Base-by-base conservation (phyloP, 2,888 invertebrate genomes). In the Carpatolechia fugitivella region DNA sequence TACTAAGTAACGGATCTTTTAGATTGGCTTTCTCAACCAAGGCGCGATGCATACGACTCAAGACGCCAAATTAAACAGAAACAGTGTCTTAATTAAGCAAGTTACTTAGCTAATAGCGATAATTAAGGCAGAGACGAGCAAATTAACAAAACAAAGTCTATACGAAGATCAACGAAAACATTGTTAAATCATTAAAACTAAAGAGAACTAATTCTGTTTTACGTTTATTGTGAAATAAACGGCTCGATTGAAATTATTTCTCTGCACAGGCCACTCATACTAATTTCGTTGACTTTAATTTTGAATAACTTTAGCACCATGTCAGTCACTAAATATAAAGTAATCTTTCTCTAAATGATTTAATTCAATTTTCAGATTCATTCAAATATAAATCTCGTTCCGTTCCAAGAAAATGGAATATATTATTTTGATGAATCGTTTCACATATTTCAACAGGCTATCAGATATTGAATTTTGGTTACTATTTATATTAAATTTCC, bases 301-400 rank as follows among this genome's bases (percentile, higher is more conserved):
- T 6, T 6, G 3, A 24, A 24, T 24, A 24, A 24, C 3, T 6
- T 24, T 24, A 4, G 3, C 3, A 24, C 3, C 24, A 24, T 24
- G 24, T 24, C 24, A 24, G 24, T 24, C 24, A 24, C 24, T 24
- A 24, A 24, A 24, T 24, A 7, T 7, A 16, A 13, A 16, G 8
- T 24, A n/a, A 36, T 29, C 20, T 38, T 13, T 38, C 20, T 24
- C 38, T 14, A 33, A 29, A 38, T 14, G 47, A 8, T 47, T 31
- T 47, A 50, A 50, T 38, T 38, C 36, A 24, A 50, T 38, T n/a
- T 38, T 50, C 38, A 36, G 50, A 50, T 38, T 38, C 50, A 20
- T n/a, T 29, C 24, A 24, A 49, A 48, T 33, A 49, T 50, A 29
- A 38, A 50, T 50, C 38, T 18, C 14, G 29, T 36, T 38, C 14